Evolutionary conservation across 2,113 vertebrate genomes (phyloP), one percentile per base, ranked within the genome.

Genomic region (Pelobates fuscus): DNA sequence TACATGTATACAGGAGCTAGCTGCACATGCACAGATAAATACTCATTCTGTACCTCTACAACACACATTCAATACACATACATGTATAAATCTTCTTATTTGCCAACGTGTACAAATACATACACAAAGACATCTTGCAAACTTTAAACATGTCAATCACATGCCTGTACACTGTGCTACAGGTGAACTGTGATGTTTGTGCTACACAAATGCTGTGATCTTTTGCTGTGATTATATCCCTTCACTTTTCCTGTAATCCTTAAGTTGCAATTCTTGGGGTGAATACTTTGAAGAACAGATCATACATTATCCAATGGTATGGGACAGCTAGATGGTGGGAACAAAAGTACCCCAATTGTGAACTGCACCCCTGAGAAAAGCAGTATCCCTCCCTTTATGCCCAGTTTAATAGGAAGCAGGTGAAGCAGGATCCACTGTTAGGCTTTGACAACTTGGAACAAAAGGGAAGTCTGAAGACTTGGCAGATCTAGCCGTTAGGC

Each of bases 1-100:
- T 37, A 37, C 10, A 37, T 10, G 32, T 37, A 37, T 10, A 37
- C 32, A 37, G 0, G 0, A 37, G 10, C 5, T 37, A 37, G 32
- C 32, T n/a, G n/a, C n/a, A n/a, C n/a, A n/a, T n/a, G n/a, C n/a
- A n/a, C n/a, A 37, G 10, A 37, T 6, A 10, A 37, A 37, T 5
- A 37, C 10, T 10, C 32, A 37, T 10, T 37, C 32, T n/a, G n/a
- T n/a, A n/a, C n/a, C n/a, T n/a, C n/a, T n/a, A n/a, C n/a, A n/a
- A n/a, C n/a, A n/a, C n/a, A n/a, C n/a, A n/a, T n/a, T n/a, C n/a
- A 62, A 21, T 68, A 24, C 55, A 70, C 52, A 70, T 30, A 58
- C 69, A 61, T 62, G 58, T 25, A 71, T 46, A 44, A 20, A 62
- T 14, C 43, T 60, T 12, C 44, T 23, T 32, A 62, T 37, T 60